Base-by-base conservation (phyloP, 2,797 vertebrate species). In the Phylloscopus collybita region DNA sequence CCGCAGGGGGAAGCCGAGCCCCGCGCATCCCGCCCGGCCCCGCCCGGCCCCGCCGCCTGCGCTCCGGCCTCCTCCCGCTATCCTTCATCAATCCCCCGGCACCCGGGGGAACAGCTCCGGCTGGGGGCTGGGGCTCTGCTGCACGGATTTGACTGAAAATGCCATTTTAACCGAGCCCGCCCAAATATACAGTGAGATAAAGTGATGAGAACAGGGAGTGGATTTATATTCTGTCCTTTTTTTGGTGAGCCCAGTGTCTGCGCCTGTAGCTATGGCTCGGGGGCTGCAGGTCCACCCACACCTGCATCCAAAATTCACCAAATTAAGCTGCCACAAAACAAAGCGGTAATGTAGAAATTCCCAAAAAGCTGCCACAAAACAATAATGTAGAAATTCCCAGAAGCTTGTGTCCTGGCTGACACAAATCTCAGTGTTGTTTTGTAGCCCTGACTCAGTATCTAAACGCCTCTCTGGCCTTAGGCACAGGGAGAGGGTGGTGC, bases 21-120 rank as follows among this genome's bases (percentile, higher is more conserved):
- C 76, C 62, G 62, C 56, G 56, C 56, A 59, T 59, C n/a, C 61
- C 62, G 75, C 32, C 61, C 49, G 38, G 25, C 45, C 3, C 42
- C 71, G 42, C 54, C 54, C 72, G 34, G 21, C 12, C 2, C 61
- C 11, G 5, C 30, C 14, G 18, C 18, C 7, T 3, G n/a, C n/a
- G n/a, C 42, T 27, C 12, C 51, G 0, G 23, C 34, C 25, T 7
- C 19, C 2, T 1, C 59, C 15, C 2, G 0, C 0, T 0, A 5
- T 1, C 15, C 49, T 1, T 4, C 1, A 40, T 1, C 19, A 1
- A 40, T 1, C 19, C 20, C 42, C 1, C 16, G 4, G 44, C 64
- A 0, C 1, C 10, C 6, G 2, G 9, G 3, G 20, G 34, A 10
- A 5, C 15, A 22, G 4, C 5, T 26, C 47, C 2, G 27, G 16